These are phyloP conservation scores for Ptiloglossa arizonensis DNA, from an alignment of 1,140 invertebrate species.

Conservation along the genomic window DNA sequence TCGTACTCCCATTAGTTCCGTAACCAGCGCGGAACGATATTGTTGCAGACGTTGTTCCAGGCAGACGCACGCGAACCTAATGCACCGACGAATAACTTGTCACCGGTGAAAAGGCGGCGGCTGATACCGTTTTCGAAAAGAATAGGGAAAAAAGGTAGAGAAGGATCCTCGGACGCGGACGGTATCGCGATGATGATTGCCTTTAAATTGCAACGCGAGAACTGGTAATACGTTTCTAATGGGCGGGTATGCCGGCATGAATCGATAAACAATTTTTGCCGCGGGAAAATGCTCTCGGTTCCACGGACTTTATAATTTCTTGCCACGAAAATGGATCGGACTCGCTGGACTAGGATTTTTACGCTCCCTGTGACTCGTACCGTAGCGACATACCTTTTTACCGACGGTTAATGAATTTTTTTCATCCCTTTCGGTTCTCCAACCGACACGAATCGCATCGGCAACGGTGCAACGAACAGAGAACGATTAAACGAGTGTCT, in stretches of 20 bases:
- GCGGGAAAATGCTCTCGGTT: not conserved
- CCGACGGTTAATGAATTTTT: too few species aligned
- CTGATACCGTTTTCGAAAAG: not conserved
- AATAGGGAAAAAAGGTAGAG: not conserved
- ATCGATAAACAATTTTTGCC: constrained; percentile 64
- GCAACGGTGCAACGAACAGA: too few species aligned
- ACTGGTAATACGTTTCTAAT: constrained; percentile 58
- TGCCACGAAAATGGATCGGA: constrained; percentile 47
- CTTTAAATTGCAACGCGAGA: constrained; percentile 39
- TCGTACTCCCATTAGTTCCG: constrained; percentile 47
- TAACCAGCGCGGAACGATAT: constrained; percentile 15
- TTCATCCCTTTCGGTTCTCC: too few species aligned
- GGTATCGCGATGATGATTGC: constrained; percentile 37
- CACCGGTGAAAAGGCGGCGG: not conserved
- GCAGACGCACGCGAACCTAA: constrained; percentile 18
- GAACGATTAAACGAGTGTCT: too few species aligned
- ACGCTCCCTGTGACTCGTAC: too few species aligned
- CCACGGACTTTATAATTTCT: constrained; percentile 33
- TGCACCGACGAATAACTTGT: constrained; percentile 28
- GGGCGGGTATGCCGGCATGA: constrained; percentile 29
- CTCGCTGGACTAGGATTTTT: not conserved
- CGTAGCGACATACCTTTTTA: too few species aligned
- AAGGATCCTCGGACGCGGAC: not conserved
- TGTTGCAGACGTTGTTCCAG: constrained; percentile 31
- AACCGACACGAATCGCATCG: too few species aligned